phyloP scores from a whole-genome alignment of 2,888 invertebrate species.

The Tetheella fluctuosa region DNA sequence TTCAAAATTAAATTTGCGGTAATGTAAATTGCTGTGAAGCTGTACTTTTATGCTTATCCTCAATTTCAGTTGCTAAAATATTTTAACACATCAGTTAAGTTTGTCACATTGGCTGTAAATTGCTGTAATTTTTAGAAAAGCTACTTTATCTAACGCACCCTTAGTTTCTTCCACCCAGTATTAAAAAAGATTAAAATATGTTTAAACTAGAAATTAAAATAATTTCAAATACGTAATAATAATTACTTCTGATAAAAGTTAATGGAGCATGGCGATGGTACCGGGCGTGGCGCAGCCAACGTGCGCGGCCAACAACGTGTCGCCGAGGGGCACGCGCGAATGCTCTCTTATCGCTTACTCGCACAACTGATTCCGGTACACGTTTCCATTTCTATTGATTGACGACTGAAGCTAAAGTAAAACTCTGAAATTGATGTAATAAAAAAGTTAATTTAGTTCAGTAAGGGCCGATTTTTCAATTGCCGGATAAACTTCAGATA shows the following conservation, averaged over 20 bases:
- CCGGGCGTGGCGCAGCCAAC: neutral
- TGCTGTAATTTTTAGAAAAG: too few relatives aligned
- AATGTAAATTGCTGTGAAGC: slow-evolving; percentile 10
- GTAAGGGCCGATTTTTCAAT: too few relatives aligned
- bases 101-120: too few relatives aligned
- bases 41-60: neutral
- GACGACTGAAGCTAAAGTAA: too few relatives aligned
- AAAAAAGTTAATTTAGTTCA: too few relatives aligned
- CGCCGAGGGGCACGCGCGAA: slow-evolving; percentile 28
- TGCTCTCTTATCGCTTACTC: slow-evolving; percentile 30
- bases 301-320: neutral
- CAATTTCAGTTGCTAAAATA: neutral
- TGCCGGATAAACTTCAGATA: too few relatives aligned
- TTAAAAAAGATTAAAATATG: too few relatives aligned
- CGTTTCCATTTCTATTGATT: slow-evolving; percentile 24
- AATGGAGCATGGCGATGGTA: neutral
- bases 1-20: slow-evolving; percentile 42
- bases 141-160: too few relatives aligned
- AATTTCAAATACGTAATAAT: too few relatives aligned
- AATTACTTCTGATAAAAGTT: neutral
- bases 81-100: neutral
- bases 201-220: too few relatives aligned
- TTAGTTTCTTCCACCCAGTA: too few relatives aligned
- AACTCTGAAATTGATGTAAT: too few relatives aligned
- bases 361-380: slow-evolving; percentile 28